phyloP scores from a whole-genome alignment of 2,888 invertebrate genomes.

The Allygus modestus region DNA sequence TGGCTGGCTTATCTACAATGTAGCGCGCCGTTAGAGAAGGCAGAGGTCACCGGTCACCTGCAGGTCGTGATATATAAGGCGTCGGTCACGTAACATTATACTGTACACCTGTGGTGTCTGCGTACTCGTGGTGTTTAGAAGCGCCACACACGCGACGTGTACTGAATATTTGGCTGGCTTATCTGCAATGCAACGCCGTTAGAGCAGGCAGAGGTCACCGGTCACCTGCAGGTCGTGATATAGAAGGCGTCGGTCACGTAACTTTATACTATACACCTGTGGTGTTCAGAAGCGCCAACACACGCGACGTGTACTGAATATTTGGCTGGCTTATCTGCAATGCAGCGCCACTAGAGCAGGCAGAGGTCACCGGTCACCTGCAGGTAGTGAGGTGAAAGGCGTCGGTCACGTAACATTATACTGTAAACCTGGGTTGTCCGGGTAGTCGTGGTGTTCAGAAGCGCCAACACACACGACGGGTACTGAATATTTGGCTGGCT shows the following conservation, averaged over 20 bases:
- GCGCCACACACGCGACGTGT: too few species aligned
- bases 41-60: neutral
- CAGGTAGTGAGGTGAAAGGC: neutral
- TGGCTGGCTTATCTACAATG: too few species aligned
- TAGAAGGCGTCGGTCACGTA: neutral
- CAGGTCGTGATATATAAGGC: neutral
- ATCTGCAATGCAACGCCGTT: too few species aligned
- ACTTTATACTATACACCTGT: neutral
- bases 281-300: neutral
- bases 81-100: neutral
- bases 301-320: too few species aligned
- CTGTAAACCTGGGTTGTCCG: neutral
- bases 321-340: too few species aligned
- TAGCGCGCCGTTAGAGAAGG: too few species aligned
- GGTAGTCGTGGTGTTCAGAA: too few species aligned
- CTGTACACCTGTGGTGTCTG: neutral
- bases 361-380: neutral
- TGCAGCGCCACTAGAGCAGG: too few species aligned
- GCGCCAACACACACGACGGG: too few species aligned
- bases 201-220: neutral
- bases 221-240: neutral
- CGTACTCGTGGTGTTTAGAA: too few species aligned
- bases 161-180: too few species aligned
- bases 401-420: neutral
- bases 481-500: too few species aligned